A percentile compares a stretch with the other conserved stretches of the same genome.
phyloP scores from a whole-genome alignment of 2,113 vertebrate genomes.

The Scophthalmus maximus region DNA sequence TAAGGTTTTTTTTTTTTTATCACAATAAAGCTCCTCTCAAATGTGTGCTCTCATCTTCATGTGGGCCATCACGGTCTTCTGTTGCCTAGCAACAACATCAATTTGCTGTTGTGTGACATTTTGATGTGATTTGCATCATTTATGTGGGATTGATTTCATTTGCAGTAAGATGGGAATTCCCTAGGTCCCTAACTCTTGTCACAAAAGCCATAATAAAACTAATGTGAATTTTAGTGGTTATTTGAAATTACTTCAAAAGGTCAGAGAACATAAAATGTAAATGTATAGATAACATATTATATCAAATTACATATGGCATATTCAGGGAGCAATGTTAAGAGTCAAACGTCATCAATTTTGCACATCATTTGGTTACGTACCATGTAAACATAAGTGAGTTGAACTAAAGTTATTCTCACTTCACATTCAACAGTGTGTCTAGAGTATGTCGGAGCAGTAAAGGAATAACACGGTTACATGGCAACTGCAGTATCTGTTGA shows the following conservation, averaged over 20 bases:
- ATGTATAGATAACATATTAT: neutral
- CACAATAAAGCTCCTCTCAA: constrained; percentile 52
- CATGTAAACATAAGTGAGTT: neutral
- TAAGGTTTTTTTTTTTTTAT: constrained; percentile 47
- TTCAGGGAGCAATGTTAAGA: neutral
- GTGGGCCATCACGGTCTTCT: constrained; percentile 51
- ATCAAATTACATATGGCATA: neutral
- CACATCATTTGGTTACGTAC: constrained; percentile 6
- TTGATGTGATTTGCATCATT: constrained; percentile 74
- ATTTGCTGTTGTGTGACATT: constrained; percentile 62
- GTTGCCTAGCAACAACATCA: constrained; percentile 71
- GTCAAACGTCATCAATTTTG: neutral
- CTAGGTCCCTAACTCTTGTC: constrained; percentile 9
- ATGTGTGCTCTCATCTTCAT: constrained; percentile 53
- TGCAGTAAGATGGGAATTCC: constrained; percentile 41
- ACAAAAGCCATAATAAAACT: neutral
- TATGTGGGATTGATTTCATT: constrained; percentile 58
- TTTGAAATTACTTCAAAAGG: neutral
- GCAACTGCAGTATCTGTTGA: neutral
- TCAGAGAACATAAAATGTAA: neutral
- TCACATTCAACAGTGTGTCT: neutral
- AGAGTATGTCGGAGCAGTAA: neutral
- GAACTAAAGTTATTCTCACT: neutral
- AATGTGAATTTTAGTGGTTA: neutral
- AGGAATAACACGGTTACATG: neutral